phyloP scores from a whole-genome alignment of 2,888 invertebrate species.

The Eustalomyia histrio region DNA sequence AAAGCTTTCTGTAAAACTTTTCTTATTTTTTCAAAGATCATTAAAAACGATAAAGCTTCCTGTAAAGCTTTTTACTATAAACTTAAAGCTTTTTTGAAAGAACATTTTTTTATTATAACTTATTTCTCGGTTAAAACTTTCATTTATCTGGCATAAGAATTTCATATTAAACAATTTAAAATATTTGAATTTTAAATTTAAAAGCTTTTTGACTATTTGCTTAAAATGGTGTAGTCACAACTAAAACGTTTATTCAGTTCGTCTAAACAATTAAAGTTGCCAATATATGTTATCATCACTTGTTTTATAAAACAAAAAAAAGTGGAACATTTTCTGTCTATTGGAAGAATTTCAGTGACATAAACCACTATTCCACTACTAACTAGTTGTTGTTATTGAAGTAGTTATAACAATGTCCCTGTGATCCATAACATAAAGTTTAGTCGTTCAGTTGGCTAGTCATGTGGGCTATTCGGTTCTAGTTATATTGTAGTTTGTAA shows the following conservation, averaged over 20 bases:
- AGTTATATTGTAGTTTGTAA: conserved; percentile 1
- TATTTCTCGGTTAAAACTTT: too few species aligned
- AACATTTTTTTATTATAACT: too few species aligned
- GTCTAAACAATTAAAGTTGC: conserved; percentile 21
- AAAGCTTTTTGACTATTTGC: too few species aligned
- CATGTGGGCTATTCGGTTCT: not conserved
- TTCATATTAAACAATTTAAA: too few species aligned
- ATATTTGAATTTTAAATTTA: too few species aligned
- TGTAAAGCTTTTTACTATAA: too few species aligned
- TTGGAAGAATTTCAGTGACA: not conserved
- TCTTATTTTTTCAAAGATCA: too few species aligned
- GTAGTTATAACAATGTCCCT: not conserved
- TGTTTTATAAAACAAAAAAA: conserved; percentile 4
- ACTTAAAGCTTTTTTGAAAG: too few species aligned
- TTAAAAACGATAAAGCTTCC: too few species aligned
- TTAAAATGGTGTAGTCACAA: not conserved
- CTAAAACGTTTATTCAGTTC: not conserved
- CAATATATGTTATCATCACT: conserved; percentile 20
- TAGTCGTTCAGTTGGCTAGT: not conserved
- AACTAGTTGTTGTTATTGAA: not conserved
- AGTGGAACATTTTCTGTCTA: not conserved
- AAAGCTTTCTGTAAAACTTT: too few species aligned
- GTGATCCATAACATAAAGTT: not conserved
- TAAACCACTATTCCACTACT: not conserved
- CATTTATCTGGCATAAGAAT: too few species aligned